Conservation (phyloP, 2,113 vertebrate species). For the Erpornis zantholeuca region DNA sequence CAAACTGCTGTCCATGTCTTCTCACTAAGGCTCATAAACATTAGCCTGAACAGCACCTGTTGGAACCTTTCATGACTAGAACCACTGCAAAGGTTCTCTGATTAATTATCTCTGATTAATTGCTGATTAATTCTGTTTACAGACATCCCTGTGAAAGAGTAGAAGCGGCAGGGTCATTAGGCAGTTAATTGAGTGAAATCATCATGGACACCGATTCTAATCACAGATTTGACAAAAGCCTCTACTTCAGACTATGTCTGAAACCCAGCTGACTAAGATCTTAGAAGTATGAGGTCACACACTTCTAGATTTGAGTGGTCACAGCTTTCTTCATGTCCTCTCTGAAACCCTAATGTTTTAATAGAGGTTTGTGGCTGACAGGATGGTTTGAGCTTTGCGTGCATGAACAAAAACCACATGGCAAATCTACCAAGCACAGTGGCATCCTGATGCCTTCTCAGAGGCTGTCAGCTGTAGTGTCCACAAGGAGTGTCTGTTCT, state of each 20-base stretch:
- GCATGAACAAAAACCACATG: not conserved
- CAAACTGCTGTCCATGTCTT: not conserved
- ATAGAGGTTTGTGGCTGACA: not conserved
- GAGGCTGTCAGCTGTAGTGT: not conserved
- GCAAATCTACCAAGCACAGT: not conserved
- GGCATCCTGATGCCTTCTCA: not conserved
- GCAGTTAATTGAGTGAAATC: not conserved
- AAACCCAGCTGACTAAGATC: not conserved
- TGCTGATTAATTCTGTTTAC: not conserved
- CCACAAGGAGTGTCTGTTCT: not conserved
- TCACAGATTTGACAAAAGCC: not conserved
- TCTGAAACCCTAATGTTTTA: not conserved
- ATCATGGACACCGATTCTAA: not conserved
- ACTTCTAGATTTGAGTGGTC: not conserved
- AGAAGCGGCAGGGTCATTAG: not conserved
- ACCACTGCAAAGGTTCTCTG: not conserved
- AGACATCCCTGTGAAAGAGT: not conserved
- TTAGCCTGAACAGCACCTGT: not conserved
- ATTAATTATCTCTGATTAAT: not conserved
- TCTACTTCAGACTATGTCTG: not conserved
- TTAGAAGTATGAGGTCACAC: not conserved
- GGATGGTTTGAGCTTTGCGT: not conserved
- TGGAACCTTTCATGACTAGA: not conserved
- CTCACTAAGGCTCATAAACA: not conserved
- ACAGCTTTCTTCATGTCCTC: not conserved